Evolutionary conservation across 2,888 invertebrate species (phyloP), one percentile per base, ranked within the genome.

Genomic region (Ptilodon capucinus): DNA sequence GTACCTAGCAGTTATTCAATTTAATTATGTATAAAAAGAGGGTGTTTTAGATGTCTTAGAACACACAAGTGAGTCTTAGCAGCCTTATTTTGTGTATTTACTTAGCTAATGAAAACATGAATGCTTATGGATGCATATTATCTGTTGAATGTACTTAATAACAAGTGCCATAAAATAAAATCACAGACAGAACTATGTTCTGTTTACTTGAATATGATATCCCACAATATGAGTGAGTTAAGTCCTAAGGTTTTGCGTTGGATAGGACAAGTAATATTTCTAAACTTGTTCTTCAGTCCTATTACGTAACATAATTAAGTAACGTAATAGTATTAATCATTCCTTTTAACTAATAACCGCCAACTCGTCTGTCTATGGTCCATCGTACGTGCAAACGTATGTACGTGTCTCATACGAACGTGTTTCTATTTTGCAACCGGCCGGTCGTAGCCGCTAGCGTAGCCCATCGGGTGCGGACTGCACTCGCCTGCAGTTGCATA

Each of bases 401-500:
- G n/a, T 80, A 76, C 76, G 77, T 76, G 64, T 74, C 64, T 67
- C 60, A 64, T 60, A 68, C 60, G 67, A 71, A 69, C 69, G 65
- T 71, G 67, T 63, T 35, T 68, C 41, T 59, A 74, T 87, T 80
- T 88, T 84, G 88, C 86, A 89, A 88, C 67, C 66, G 68, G 71
- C 72, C 73, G 74, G 70, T 68, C 74, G 71, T 72, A 77, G 82
- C 77, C 73, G n/a, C n/a, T n/a, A n/a, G n/a, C n/a, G 71, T 72
- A 77, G 82, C 77, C 86, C 86, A 84, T 86, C 88, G 83, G 79
- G 81, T 74, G 79, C 75, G 71, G 69, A 71, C 79, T 85, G 86
- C 86, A 87, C 79, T 83, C 76, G 76, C 74, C 63, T 81, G 86
- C 83, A 83, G 81, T 90, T 90, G 90, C 90, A 90, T 89, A 87